Evolutionary conservation across 1,140 invertebrate species (phyloP), one percentile per base, ranked within the genome.

Genomic region (Trachymyrmex cornetzi): DNA sequence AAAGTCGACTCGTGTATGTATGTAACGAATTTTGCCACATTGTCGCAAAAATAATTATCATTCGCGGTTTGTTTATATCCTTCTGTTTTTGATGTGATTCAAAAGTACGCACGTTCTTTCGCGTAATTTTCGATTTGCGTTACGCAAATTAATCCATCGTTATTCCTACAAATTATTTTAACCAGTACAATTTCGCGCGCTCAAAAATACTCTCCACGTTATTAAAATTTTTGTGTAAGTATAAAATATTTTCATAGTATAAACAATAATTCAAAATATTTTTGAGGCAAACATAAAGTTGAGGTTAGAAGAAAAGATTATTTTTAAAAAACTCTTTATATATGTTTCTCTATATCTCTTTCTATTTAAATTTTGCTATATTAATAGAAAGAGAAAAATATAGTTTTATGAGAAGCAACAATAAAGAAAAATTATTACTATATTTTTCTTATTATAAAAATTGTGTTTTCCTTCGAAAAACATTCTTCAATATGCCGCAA

Each of bases 21-120:
- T 14, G 14, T 6, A 9, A 22, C 6, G 14, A 64, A 66, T 69
- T 53, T 69, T 2, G 16, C n/a, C 4, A 1, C 19, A 12, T 64
- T 75, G 55, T 27, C 34, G 22, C 14, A 53, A 67, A 69, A 24
- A 69, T 67, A 69, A 80, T 80, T 55, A 53, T 38, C n/a, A 16
- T 6, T 57, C 44, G 59, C 24, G 4, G 7, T 63, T 34, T 67
- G 7, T 50, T 50, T 12, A 27, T 9, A 22, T 22, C 27, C 16
- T 30, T 22, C 22, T n/a, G 44, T 79, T 79, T 79, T 53, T 48
- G 3, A 50, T 38, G n/a, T 44, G 24, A 5, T 0, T 4, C 16
- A 27, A 5, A 6, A 14, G 27, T 79, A 64, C n/a, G 30, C 30
- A 24, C 1, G 19, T 53, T 50, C 0, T 19, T 7, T 48, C 19